Evolutionary conservation across 2,797 vertebrate genomes (phyloP).

Genomic region (Poeciliopsis paucimaculata): DNA sequence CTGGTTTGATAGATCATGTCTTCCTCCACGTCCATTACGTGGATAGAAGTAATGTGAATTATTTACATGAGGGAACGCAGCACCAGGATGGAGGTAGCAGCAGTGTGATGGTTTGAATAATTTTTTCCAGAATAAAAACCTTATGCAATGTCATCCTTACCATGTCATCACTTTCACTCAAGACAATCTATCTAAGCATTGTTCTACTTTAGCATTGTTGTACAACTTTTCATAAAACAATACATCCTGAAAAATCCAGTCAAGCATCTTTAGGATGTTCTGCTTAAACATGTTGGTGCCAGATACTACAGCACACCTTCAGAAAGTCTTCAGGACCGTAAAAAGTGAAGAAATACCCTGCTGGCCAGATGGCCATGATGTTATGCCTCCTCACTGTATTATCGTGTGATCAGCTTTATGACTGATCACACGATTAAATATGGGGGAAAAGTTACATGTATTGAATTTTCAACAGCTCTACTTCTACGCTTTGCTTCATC

Average conservation of each 20-base stretch:
- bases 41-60: neutral
- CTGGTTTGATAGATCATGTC: neutral
- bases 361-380: neutral
- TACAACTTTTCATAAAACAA: no score
- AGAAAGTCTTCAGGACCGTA: neutral
- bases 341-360: neutral
- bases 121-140: neutral
- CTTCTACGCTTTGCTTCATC: no score
- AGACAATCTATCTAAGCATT: no score
- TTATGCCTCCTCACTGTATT: neutral
- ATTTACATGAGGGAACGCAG: no score
- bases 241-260: no score
- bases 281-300: no score
- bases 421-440: neutral
- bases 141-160: no score
- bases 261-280: no score
- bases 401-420: neutral
- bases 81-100: no score
- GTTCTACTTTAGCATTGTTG: no score
- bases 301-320: no score
- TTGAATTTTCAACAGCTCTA: neutral
- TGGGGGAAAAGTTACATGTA: neutral
- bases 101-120: neutral
- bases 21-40: neutral
- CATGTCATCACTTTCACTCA: no score